A percentile compares a stretch with the other conserved stretches of the same genome.
phyloP scores from a whole-genome alignment of 2,797 vertebrate genomes.

The Chelon labrosus region DNA sequence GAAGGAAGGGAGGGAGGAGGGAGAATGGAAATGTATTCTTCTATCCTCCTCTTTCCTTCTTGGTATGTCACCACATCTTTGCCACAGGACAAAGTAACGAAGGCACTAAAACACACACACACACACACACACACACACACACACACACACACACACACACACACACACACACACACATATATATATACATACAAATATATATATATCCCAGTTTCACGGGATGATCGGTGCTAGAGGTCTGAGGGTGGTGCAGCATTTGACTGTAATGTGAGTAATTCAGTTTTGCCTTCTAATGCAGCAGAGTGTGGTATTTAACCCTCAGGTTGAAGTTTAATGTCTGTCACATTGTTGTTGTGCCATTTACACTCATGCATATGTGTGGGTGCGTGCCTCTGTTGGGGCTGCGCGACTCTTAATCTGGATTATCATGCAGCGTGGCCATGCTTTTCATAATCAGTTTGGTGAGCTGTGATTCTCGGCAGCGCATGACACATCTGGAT shows the following conservation, averaged over 20 bases:
- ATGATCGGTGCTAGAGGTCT: not conserved
- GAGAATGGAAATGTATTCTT: not conserved
- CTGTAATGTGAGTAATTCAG: not conserved
- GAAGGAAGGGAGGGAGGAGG: slow-evolving; percentile 26
- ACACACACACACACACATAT: too few relatives aligned
- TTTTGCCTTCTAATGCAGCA: not conserved
- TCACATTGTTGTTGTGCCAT: slow-evolving; percentile 11
- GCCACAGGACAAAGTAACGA: not conserved
- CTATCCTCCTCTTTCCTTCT: slow-evolving; percentile 2
- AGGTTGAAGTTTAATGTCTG: slow-evolving; percentile 20
- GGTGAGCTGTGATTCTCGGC: slow-evolving; percentile 75
- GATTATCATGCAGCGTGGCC: slow-evolving; percentile 79
- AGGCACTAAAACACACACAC: not conserved
- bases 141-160: too few relatives aligned
- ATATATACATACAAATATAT: too few relatives aligned
- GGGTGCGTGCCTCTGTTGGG: slow-evolving; percentile 54
- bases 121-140: too few relatives aligned
- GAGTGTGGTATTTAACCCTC: not conserved
- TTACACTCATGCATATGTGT: slow-evolving; percentile 12
- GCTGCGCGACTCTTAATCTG: slow-evolving; percentile 77
- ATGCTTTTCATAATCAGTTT: slow-evolving; percentile 79
- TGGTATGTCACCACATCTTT: not conserved
- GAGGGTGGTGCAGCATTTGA: not conserved
- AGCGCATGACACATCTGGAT: slow-evolving; percentile 82
- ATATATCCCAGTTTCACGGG: not conserved